These are phyloP conservation scores for Cyprinodon tularosa DNA, from an alignment of 2,113 vertebrate genomes.

Conservation along the genomic window DNA sequence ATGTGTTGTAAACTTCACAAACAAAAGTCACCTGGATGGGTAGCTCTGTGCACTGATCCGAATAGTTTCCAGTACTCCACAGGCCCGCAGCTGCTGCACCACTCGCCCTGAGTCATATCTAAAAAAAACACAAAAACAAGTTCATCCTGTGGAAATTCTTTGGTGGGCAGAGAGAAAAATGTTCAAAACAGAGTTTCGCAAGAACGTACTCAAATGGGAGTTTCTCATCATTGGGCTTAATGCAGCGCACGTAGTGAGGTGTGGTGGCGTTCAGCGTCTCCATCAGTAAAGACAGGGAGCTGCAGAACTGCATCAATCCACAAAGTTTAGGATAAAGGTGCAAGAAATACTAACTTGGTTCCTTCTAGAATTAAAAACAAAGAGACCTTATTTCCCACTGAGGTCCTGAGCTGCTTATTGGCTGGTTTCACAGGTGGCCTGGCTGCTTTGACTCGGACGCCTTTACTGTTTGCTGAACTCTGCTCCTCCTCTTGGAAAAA, in stretches of 20 bases:
- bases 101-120: constrained; percentile 93
- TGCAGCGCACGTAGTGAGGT: constrained; percentile 96
- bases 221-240: constrained; percentile 96
- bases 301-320: constrained; percentile 84
- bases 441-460: constrained; percentile 87
- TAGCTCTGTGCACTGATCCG: constrained; percentile 96
- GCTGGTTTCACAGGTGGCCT: constrained; percentile 84
- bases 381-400: constrained; percentile 92
- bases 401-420: constrained; percentile 89
- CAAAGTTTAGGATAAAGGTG: background rate
- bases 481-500: constrained; percentile 88
- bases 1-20: background rate
- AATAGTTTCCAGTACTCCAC: constrained; percentile 95
- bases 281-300: constrained; percentile 93
- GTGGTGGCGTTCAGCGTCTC: constrained; percentile 94
- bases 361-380: constrained; percentile 8
- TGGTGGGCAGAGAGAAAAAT: background rate
- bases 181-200: background rate
- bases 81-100: constrained; percentile 94
- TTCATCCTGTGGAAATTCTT: background rate
- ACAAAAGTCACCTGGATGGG: constrained; percentile 79
- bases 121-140: constrained; percentile 13
- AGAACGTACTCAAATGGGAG: constrained; percentile 91
- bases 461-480: constrained; percentile 62
- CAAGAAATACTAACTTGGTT: background rate